phyloP scores from a whole-genome alignment of 2,113 vertebrate species.

The Urocitellus parryii region DNA sequence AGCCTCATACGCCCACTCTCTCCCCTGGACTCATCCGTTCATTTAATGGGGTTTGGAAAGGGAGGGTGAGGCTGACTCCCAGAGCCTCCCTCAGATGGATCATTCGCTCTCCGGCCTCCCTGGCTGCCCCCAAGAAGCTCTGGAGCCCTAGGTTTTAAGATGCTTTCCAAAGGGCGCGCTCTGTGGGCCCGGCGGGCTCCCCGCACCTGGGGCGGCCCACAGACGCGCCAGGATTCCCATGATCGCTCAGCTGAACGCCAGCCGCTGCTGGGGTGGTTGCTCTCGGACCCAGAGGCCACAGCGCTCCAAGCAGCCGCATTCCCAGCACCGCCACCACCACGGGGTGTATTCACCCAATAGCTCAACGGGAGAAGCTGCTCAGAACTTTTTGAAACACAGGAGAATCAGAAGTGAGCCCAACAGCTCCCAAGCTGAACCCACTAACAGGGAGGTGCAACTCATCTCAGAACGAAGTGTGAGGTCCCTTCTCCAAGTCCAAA shows the following conservation, averaged over 20 bases:
- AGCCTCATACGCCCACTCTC: neutral
- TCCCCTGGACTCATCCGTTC: neutral
- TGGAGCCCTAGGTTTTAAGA: neutral
- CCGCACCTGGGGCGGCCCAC: neutral
- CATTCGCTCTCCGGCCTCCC: neutral
- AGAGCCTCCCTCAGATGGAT: neutral
- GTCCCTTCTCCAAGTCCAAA: neutral
- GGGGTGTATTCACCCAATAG: neutral
- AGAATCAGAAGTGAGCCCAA: neutral
- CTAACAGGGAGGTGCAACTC: neutral
- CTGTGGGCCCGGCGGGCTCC: neutral
- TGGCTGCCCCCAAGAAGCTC: neutral
- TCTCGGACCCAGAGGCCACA: neutral
- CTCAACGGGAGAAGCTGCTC: neutral
- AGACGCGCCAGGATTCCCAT: slow-evolving; percentile 43
- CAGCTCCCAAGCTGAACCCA: neutral
- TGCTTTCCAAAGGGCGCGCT: neutral
- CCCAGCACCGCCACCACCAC: neutral
- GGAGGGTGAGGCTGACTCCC: neutral
- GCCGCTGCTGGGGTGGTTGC: neutral
- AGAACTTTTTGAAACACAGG: slow-evolving; percentile 16
- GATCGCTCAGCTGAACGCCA: neutral
- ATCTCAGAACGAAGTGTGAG: neutral
- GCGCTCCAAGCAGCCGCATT: neutral
- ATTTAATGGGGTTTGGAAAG: neutral